A percentile compares a stretch with the other conserved stretches of the same genome.
Evolutionary conservation across 2,113 vertebrate genomes (phyloP).

Genomic region (Ammodytes dubius): DNA sequence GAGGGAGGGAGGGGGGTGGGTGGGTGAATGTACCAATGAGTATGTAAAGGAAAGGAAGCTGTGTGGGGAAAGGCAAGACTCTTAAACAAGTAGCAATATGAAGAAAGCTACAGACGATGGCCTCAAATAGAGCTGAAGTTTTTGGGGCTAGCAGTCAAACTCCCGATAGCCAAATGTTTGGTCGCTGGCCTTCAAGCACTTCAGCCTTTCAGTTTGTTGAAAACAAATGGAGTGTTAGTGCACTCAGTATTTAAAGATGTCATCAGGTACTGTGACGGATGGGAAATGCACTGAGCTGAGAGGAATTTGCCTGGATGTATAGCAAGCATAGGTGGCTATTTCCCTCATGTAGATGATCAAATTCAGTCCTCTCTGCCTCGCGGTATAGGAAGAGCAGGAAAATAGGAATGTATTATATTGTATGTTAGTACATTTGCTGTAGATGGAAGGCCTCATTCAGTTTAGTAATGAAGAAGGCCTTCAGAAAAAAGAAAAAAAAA

Average conservation of each 20-base stretch:
- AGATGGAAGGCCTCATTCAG: conserved; percentile 78
- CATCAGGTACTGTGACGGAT: conserved; percentile 70
- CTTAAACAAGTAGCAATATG: conserved; percentile 63
- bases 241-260: conserved; percentile 71
- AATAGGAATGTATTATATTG: conserved; percentile 87
- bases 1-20: conserved; percentile 25
- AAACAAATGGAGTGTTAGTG: conserved; percentile 45
- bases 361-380: conserved; percentile 74
- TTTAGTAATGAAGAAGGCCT: conserved; percentile 77
- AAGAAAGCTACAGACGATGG: conserved; percentile 54
- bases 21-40: conserved; percentile 75
- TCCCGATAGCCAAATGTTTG: conserved; percentile 25
- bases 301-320: conserved; percentile 76
- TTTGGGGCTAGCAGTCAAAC: conserved; percentile 42
- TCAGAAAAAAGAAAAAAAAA: conserved; percentile 62
- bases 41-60: conserved; percentile 60
- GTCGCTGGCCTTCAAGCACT: conserved; percentile 53
- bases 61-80: conserved; percentile 53
- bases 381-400: conserved; percentile 66
- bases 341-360: conserved; percentile 78
- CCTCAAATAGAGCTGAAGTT: conserved; percentile 68
- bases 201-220: conserved; percentile 61
- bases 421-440: conserved; percentile 84
- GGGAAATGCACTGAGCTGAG: conserved; percentile 74
- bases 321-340: conserved; percentile 66